Percentiles rank a stretch among this genome's conserved stretches.
Evolutionary conservation across 2,113 vertebrate species (phyloP).

Genomic region (Cephalopholis sonnerati): DNA sequence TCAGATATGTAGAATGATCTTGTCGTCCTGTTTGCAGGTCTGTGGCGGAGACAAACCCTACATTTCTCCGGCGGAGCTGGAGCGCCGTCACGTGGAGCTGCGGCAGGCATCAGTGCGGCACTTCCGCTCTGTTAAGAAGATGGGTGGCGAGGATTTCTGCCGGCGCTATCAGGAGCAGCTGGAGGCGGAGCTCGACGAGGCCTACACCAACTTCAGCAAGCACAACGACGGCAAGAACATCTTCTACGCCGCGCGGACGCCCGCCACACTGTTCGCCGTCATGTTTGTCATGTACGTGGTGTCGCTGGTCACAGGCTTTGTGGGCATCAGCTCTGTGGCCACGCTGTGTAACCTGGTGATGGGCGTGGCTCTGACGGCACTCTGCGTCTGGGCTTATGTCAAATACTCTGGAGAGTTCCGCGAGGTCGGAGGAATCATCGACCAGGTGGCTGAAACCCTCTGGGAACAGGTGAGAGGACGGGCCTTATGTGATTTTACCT

Average conservation of each 20-base stretch:
- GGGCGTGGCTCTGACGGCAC: constrained; percentile 91
- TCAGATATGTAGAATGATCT: too few species aligned
- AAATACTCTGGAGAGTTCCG: constrained; percentile 97
- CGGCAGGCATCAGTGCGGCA: constrained; percentile 87
- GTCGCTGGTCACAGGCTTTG: constrained; percentile 94
- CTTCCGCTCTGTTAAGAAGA: constrained; percentile 94
- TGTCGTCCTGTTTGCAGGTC: constrained; percentile 81
- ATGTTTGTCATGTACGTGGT: constrained; percentile 94
- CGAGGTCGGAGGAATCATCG: constrained; percentile 93
- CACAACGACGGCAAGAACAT: constrained; percentile 99
- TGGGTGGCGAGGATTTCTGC: constrained; percentile 96
- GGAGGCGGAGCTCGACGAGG: constrained; percentile 92
- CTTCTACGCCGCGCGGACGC: constrained; percentile 95
- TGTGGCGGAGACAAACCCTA: constrained; percentile 97
- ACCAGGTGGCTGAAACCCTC: constrained; percentile 92
- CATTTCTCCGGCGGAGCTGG: constrained; percentile 91
- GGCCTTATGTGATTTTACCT: too few species aligned
- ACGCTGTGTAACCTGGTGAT: constrained; percentile 93
- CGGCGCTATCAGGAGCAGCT: constrained; percentile 95
- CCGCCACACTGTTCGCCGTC: constrained; percentile 93
- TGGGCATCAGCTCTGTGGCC: constrained; percentile 92
- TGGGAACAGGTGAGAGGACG: constrained; percentile 95
- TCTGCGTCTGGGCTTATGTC: constrained; percentile 95
- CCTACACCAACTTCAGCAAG: constrained; percentile 93
- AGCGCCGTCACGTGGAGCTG: constrained; percentile 88